phyloP scores from a whole-genome alignment of 2,888 invertebrate species.

The Dicyrtomina minuta region DNA sequence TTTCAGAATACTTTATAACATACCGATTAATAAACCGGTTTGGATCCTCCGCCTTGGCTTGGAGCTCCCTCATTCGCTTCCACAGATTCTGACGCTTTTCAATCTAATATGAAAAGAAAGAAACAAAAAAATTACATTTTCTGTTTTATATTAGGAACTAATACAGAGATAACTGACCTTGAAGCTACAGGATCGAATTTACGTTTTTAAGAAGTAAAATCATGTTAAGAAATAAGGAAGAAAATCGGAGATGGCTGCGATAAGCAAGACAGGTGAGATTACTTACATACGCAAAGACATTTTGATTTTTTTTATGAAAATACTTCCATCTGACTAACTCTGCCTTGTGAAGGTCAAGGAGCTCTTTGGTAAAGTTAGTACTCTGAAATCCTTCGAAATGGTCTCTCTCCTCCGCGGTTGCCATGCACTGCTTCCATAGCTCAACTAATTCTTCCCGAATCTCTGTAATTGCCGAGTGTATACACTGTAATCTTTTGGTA shows the following conservation, averaged over 20 bases:
- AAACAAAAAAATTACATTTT: not conserved
- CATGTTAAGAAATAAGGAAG: too few species aligned
- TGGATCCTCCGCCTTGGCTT: slow-evolving; percentile 13
- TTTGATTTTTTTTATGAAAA: slow-evolving; percentile 18
- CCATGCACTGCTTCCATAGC: slow-evolving; percentile 18
- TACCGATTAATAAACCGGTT: slow-evolving; percentile 22
- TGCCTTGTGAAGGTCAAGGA: not conserved
- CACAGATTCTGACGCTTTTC: slow-evolving; percentile 15
- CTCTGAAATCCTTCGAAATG: not conserved
- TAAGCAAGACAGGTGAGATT: too few species aligned
- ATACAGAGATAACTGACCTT: not conserved
- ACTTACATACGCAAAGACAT: slow-evolving; percentile 13
- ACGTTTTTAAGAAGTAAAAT: too few species aligned
- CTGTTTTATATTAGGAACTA: not conserved
- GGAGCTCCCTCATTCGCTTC: slow-evolving; percentile 18
- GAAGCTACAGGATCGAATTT: not conserved
- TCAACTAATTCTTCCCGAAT: slow-evolving; percentile 20
- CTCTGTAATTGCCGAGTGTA: not conserved
- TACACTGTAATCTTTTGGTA: not conserved
- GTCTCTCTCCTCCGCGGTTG: not conserved
- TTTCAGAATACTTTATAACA: too few species aligned
- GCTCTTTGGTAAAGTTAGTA: not conserved
- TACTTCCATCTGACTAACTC: slow-evolving; percentile 20
- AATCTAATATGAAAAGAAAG: slow-evolving; percentile 4
- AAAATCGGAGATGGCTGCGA: too few species aligned